Conservation (phyloP, 2,888 invertebrate species). For the Eutolmus rufibarbis region DNA sequence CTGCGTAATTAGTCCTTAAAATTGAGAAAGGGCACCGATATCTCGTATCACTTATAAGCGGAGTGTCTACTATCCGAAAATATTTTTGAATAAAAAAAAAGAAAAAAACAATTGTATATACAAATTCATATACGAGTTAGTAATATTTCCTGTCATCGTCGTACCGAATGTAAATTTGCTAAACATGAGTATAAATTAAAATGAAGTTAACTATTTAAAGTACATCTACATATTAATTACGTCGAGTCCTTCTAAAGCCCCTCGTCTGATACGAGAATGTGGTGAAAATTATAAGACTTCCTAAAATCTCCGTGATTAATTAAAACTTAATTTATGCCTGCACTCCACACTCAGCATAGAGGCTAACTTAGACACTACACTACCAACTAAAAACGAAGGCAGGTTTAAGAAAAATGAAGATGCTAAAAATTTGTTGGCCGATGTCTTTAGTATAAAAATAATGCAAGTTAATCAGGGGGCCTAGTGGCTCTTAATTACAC, state of each 20-base stretch:
- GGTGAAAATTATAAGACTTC: not conserved
- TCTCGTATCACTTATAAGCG: too few relatives aligned
- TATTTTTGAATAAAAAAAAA: too few relatives aligned
- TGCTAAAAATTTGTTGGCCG: not conserved
- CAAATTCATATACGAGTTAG: too few relatives aligned
- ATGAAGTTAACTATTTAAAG: not conserved
- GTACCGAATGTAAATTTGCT: not conserved
- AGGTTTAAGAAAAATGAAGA: not conserved
- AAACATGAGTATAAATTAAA: not conserved
- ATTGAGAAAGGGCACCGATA: too few relatives aligned
- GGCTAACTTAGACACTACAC: not conserved
- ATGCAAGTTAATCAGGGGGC: not conserved
- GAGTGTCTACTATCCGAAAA: too few relatives aligned
- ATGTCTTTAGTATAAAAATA: not conserved
- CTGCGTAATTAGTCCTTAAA: too few relatives aligned
- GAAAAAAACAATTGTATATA: too few relatives aligned
- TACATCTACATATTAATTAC: not conserved
- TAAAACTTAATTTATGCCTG: not conserved
- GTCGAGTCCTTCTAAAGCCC: not conserved
- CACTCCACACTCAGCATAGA: not conserved
- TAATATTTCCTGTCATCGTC: too few relatives aligned
- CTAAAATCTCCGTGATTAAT: not conserved
- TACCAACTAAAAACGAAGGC: not conserved
- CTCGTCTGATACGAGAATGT: not conserved
- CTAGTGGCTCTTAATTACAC: not conserved